Conservation (phyloP, 2,113 vertebrate genomes). For the Epinephelus cyanopodus region DNA sequence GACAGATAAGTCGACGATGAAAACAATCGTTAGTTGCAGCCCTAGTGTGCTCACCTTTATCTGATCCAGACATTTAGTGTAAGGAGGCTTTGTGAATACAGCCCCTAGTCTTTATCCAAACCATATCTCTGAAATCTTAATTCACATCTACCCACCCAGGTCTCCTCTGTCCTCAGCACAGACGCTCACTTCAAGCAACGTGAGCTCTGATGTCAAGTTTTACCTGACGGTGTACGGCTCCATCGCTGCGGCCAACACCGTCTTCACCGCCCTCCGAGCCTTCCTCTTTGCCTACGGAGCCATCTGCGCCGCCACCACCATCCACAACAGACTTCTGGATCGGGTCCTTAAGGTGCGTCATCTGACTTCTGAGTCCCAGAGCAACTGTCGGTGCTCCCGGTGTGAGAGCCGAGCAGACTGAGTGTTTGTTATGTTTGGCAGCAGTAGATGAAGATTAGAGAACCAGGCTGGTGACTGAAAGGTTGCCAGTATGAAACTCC, state of each 20-base stretch:
- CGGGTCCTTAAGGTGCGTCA: slow-evolving; percentile 88
- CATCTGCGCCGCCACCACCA: slow-evolving; percentile 85
- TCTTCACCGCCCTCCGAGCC: slow-evolving; percentile 91
- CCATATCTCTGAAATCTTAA: neutral
- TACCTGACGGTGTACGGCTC: slow-evolving; percentile 91
- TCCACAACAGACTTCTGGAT: slow-evolving; percentile 89
- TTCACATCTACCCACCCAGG: slow-evolving; percentile 55
- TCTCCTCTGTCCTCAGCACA: slow-evolving; percentile 58
- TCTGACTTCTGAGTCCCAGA: neutral
- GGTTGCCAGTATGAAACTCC: slow-evolving; percentile 1
- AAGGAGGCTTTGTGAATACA: too few species aligned
- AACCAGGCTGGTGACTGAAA: neutral
- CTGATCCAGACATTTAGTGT: too few species aligned
- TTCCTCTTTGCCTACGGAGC: slow-evolving; percentile 93
- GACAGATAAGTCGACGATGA: too few species aligned
- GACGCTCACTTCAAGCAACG: slow-evolving; percentile 62
- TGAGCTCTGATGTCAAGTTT: slow-evolving; percentile 87
- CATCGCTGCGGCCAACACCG: slow-evolving; percentile 90
- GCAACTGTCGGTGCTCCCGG: neutral
- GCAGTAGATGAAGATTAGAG: slow-evolving; percentile 5
- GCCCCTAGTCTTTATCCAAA: neutral
- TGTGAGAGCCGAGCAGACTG: neutral
- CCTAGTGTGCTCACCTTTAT: too few species aligned
- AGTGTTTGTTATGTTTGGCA: slow-evolving; percentile 6
- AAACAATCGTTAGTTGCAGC: too few species aligned